Evolutionary conservation across 2,113 vertebrate genomes (phyloP).

Genomic region (Coryphaenoides rupestris): DNA sequence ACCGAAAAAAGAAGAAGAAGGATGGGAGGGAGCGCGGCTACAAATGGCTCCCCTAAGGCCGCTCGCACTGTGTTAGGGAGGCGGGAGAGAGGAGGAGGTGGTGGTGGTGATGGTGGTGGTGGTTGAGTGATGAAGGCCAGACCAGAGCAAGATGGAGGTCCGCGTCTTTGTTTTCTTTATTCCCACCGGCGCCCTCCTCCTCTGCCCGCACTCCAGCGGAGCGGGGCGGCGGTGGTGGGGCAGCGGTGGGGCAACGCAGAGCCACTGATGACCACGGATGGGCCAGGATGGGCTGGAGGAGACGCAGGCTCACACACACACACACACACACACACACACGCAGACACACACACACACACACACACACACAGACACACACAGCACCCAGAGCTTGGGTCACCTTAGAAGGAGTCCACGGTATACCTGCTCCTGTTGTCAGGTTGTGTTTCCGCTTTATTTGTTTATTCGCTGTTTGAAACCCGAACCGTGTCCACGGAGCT

Average conservation of each 20-base stretch:
- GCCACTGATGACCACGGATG: no score
- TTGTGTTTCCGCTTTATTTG: slow-evolving; percentile 6
- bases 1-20: slow-evolving; percentile 21
- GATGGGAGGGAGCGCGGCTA: slow-evolving; percentile 47
- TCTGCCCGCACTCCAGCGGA: no score
- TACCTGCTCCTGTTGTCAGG: no score
- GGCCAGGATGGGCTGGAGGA: no score
- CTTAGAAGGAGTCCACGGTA: background rate
- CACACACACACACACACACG: no score
- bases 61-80: slow-evolving; percentile 25
- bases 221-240: no score
- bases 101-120: background rate
- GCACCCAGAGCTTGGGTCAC: no score
- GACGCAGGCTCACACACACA: no score
- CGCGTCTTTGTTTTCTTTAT: no score
- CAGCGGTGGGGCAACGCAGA: no score
- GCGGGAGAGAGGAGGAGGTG: background rate
- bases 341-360: no score
- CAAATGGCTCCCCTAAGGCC: slow-evolving; percentile 58
- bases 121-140: background rate
- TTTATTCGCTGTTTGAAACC: slow-evolving; percentile 10
- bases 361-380: background rate
- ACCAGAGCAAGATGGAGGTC: background rate
- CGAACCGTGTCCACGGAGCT: background rate
- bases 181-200: no score